Evolutionary conservation across 2,797 vertebrate species (phyloP).

Genomic region (Sebastes melanostomus): DNA sequence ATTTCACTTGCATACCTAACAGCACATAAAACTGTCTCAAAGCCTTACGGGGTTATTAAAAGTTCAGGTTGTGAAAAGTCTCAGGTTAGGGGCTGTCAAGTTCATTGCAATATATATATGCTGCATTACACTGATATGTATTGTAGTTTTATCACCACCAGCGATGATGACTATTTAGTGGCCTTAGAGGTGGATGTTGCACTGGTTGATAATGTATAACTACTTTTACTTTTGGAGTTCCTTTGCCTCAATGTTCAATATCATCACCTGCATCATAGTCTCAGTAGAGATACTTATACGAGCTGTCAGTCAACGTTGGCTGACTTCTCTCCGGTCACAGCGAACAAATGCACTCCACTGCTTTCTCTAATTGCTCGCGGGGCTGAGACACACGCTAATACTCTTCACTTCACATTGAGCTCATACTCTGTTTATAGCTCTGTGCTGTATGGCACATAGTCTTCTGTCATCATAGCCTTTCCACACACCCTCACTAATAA

Average conservation of each 20-base stretch:
- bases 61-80: neutral
- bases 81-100: neutral
- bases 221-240: neutral
- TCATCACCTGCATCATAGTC: neutral
- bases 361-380: conserved; percentile 18
- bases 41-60: neutral
- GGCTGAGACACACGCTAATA: conserved; percentile 31
- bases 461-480: conserved; percentile 64
- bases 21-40: conserved; percentile 11
- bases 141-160: neutral
- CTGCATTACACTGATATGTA: neutral
- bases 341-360: conserved; percentile 24
- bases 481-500: conserved; percentile 60
- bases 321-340: conserved; percentile 20
- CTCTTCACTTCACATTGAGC: conserved; percentile 28
- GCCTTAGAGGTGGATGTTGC: neutral
- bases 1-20: neutral
- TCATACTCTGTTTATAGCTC: conserved; percentile 47
- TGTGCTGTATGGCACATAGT: conserved; percentile 35
- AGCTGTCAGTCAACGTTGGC: conserved; percentile 33
- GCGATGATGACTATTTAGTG: neutral
- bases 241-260: neutral
- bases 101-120: neutral
- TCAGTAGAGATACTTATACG: neutral
- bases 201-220: neutral